These are phyloP conservation scores for Drosophila sordidula DNA, from an alignment of 2,888 invertebrate genomes.

Conservation along the genomic window DNA sequence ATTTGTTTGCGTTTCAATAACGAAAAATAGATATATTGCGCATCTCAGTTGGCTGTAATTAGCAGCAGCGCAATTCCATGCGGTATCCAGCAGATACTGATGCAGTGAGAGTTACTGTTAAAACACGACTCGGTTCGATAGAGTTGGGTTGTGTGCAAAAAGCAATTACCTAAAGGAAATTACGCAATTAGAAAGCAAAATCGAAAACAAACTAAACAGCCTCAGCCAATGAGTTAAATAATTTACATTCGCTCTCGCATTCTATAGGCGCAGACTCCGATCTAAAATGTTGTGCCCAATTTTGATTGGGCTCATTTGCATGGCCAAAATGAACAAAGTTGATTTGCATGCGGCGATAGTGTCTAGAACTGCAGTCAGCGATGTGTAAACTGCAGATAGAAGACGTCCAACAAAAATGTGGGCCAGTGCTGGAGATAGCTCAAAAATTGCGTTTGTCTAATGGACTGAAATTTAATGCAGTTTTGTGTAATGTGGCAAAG, in stretches of 20 bases:
- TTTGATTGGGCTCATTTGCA: slow-evolving; percentile 47
- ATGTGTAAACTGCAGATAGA: slow-evolving; percentile 73
- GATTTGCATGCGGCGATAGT: slow-evolving; percentile 43
- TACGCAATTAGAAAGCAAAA: slow-evolving; percentile 70
- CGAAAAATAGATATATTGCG: slow-evolving; percentile 41
- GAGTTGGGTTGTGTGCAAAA: slow-evolving; percentile 36
- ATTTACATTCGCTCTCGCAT: not conserved
- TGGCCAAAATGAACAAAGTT: slow-evolving; percentile 20
- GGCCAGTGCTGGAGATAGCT: slow-evolving; percentile 8
- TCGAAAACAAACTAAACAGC: slow-evolving; percentile 56
- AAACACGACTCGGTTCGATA: not conserved
- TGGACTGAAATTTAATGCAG: slow-evolving; percentile 67
- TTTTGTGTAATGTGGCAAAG: slow-evolving; percentile 55
- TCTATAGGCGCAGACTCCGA: not conserved
- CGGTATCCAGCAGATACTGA: slow-evolving; percentile 6
- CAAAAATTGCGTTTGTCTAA: slow-evolving; percentile 45
- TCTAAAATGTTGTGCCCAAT: not conserved
- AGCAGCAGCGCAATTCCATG: slow-evolving; percentile 4
- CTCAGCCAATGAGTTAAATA: slow-evolving; percentile 1
- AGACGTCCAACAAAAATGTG: slow-evolving; percentile 45
- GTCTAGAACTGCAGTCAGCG: slow-evolving; percentile 58
- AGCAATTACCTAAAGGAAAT: slow-evolving; percentile 76
- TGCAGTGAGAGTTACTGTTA: not conserved
- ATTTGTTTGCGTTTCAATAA: slow-evolving; percentile 45
- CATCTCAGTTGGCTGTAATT: slow-evolving; percentile 22